A percentile compares a stretch with the other conserved stretches of the same genome.
Conservation (phyloP, 2,888 invertebrate species). For the Alitta virens region DNA sequence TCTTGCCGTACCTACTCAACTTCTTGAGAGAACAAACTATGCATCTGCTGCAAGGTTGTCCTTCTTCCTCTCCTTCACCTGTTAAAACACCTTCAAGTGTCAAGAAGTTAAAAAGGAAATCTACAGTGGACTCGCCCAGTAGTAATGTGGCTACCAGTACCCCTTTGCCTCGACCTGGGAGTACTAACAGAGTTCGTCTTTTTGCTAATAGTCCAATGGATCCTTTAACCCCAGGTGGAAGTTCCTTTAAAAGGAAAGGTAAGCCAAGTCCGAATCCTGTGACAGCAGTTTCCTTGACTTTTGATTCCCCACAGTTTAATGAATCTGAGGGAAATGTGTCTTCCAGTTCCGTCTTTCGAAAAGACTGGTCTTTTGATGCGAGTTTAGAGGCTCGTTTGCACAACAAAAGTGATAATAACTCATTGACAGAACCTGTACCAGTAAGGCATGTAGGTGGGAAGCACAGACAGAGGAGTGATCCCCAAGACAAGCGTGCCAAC, state of each 20-base stretch:
- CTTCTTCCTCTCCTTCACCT: constrained; percentile 41
- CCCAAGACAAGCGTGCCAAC: background rate
- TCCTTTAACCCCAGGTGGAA: background rate
- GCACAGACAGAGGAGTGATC: background rate
- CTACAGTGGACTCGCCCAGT: background rate
- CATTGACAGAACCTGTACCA: too few species aligned
- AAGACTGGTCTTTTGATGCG: background rate
- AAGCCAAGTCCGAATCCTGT: background rate
- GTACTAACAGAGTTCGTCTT: constrained; percentile 35
- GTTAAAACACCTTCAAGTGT: constrained; percentile 40
- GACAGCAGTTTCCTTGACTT: background rate
- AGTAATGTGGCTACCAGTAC: constrained; percentile 2
- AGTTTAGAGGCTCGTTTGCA: background rate
- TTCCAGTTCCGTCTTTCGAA: background rate
- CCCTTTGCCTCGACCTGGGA: background rate
- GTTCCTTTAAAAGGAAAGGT: background rate
- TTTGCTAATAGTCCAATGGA: constrained; percentile 38
- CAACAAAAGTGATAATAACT: too few species aligned
- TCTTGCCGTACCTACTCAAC: constrained; percentile 46
- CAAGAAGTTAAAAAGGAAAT: constrained; percentile 29
- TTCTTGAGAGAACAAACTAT: constrained; percentile 44
- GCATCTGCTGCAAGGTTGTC: constrained; percentile 39
- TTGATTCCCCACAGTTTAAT: background rate
- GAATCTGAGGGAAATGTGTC: background rate
- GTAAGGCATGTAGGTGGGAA: too few species aligned